Base-by-base conservation (phyloP, 1,140 invertebrate species). In the Bombyx mori region DNA sequence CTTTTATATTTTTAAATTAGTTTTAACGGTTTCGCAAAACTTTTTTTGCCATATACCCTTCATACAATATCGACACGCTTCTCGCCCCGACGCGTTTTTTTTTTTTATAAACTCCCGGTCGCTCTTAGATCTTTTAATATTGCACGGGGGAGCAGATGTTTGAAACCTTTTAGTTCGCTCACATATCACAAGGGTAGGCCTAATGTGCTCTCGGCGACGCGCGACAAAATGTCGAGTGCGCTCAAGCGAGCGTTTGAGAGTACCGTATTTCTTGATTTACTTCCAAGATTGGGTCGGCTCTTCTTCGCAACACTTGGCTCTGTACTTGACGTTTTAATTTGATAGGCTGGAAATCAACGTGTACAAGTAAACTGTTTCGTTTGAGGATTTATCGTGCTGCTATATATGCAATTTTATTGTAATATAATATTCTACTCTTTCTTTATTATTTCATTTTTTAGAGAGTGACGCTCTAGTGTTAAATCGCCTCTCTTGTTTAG, bases 81-180 rank as follows among this genome's bases (percentile, higher is more conserved):
- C 12, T 53, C 18, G 52, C 54, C 45, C 49, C 43, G 18, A 42
- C 52, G 9, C 42, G 52, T n/a, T 42, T n/a, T 54, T 44, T 54
- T 65, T 68, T 75, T 73, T 74, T 73, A 73, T 75, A 69, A 69
- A 76, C 63, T 69, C 64, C 44, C 62, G 54, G 60, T 44, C 56
- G 69, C 63, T 68, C 58, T 62, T 62, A 70, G 63, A 75, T 68
- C 57, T 76, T 79, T 79, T 78, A 81, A 75, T 81, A 73, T 78
- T 69, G 63, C 66, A 75, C 63, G 58, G 26, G 69, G 77, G 73
- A 71, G 72, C 76, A 80, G 75, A 79, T 82, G 76, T 70, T 69
- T 68, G 65, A 68, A 73, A 73, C 68, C 72, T 78, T 76, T 78
- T 76, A 73, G 68, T 69, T 56, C 58, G 56, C 57, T 73, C 63